Percentiles rank a stretch among this genome's conserved stretches.
Conservation (phyloP, 2,888 invertebrate genomes). For the Ectemnius lituratus region DNA sequence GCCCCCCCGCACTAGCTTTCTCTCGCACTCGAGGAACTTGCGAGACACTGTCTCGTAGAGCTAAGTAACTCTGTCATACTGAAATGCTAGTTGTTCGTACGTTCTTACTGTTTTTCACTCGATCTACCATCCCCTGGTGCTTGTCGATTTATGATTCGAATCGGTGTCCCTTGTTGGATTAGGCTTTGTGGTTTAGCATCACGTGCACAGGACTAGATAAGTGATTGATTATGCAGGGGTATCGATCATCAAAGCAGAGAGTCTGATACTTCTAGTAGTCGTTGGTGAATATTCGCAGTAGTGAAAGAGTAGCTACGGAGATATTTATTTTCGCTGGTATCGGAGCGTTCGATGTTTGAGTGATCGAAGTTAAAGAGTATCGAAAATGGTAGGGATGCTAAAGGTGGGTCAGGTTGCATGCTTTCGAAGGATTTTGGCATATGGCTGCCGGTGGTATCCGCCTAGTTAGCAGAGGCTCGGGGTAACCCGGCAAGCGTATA, state of each 20-base stretch:
- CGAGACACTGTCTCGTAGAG: slow-evolving; percentile 23
- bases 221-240: too few species aligned
- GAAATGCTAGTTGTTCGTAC: slow-evolving; percentile 26
- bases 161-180: not conserved
- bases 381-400: not conserved
- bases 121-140: too few species aligned
- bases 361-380: not conserved
- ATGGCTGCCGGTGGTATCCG: slow-evolving; percentile 50
- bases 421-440: slow-evolving; percentile 41
- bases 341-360: not conserved
- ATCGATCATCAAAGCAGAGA: too few species aligned
- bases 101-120: slow-evolving; percentile 22
- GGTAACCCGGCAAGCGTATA: slow-evolving; percentile 17
- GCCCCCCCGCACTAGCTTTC: not conserved
- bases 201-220: not conserved
- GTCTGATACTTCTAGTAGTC: too few species aligned
- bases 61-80: slow-evolving; percentile 26
- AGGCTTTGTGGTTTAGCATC: slow-evolving; percentile 1
- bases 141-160: too few species aligned
- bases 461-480: slow-evolving; percentile 52
- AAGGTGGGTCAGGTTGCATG: slow-evolving; percentile 37
- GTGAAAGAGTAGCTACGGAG: too few species aligned
- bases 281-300: too few species aligned
- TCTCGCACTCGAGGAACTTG: slow-evolving; percentile 20
- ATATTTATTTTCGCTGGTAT: not conserved